Base-by-base conservation (phyloP, 2,113 vertebrate genomes). In the Chionis minor region DNA sequence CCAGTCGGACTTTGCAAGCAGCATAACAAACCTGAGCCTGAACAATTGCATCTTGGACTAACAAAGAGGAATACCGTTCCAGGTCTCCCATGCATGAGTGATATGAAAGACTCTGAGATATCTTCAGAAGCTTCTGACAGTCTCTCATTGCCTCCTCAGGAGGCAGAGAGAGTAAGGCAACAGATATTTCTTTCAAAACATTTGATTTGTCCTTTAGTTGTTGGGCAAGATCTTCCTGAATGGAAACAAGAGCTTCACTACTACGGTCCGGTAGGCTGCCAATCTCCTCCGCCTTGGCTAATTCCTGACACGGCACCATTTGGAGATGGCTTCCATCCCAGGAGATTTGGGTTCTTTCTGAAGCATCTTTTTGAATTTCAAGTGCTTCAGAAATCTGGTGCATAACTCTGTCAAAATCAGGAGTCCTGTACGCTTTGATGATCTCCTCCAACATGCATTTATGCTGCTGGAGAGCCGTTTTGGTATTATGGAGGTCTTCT, bases 11-110 rank as follows among this genome's bases (percentile, higher is more conserved):
- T 94, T 97, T 98, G 96, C 99, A 99, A 18, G 99, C 98, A 0
- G 99, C 97, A 0, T 99, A 99, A 23, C 98, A 99, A 58, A 99
- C 98, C 89, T 99, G 99, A 73, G 99, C 99, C 97, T 99, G 99
- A 75, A 99, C 97, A 8, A 99, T 98, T 8, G 99, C 99, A 49
- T 99, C 99, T 5, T 98, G 99, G 94, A 99, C 98, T 59, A 99
- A 98, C 63, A 99, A 75, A 8, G 99, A 98, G 32, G 98, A 98
- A 44, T 98, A 98, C 27, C 97, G 98, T 26, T 97, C 96, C 9
- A 98, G 96, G 71, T 97, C 89, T 66, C 96, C 96, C 85, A 98
- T 94, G 20, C 97, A 97, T 3, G 96, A 95, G 20, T 87, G 94
- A 6, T 97, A 98, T 3, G 98, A 97, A 81, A 98, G 97, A 40